Evolutionary conservation across 2,797 vertebrate species (phyloP), one percentile per base, ranked within the genome.

Genomic region (Helarctos malayanus): DNA sequence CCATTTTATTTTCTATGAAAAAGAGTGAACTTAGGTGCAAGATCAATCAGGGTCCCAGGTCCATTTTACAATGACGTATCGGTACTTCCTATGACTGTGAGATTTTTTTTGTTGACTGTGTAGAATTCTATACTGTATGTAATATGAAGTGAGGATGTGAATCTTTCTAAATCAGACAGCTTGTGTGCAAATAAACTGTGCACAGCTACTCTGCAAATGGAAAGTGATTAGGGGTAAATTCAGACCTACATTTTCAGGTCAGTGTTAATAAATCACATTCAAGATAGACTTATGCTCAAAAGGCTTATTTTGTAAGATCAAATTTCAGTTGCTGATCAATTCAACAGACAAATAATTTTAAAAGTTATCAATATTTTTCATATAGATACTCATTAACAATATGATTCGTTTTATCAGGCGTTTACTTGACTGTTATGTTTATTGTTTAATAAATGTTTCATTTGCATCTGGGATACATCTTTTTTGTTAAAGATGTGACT

Each of bases 1-100:
- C 23, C 96, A 27, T 95, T 93, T 88, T 91, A 82, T 59, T 97
- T 79, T 95, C 49, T 81, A 7, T 89, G 71, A 56, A 87, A 78
- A 83, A 65, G 38, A 52, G 21, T 92, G 21, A 93, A 94, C 32
- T 97, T 73, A 92, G 18, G 18, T 91, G 5, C 16, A 92, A 79
- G 76, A 78, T 94, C 41, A 84, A 9, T 76, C 45, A 49, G n/a
- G 80, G 29, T 61, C 41, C 23, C 38, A 91, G 38, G 32, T 87
- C 23, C 32, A 25, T 94, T 96, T 97, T 88, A 90, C 21, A 25
- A 41, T 71, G 57, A 9, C 29, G 49, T 92, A n/a, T 96, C 93
- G 61, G 78, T 85, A 69, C 10, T 19, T n/a, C 32, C 25, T 68
- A 4, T 93, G 63, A 84, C 57, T 73, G 4, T 73, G 27, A 83